These are phyloP conservation scores for Ladona fulva DNA, from an alignment of 1,140 invertebrate genomes.

Conservation along the genomic window DNA sequence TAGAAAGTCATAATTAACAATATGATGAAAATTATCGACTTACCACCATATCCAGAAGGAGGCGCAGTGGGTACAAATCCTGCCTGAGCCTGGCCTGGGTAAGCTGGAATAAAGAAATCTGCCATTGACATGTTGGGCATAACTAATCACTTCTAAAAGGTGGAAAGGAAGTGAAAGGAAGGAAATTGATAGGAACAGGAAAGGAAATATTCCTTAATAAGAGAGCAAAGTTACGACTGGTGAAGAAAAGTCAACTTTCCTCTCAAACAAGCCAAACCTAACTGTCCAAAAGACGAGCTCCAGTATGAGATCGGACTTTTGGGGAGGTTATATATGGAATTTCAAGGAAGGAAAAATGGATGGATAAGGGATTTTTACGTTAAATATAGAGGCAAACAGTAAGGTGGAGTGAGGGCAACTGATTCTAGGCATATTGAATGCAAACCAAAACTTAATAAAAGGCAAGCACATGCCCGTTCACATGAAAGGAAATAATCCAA, in stretches of 20 bases:
- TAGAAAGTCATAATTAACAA: too few relatives aligned
- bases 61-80: slow-evolving; percentile 43
- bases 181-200: neutral
- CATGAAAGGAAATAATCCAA: slow-evolving; percentile 1
- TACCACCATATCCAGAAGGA: slow-evolving; percentile 42
- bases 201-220: neutral
- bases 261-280: slow-evolving; percentile 5
- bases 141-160: slow-evolving; percentile 1
- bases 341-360: neutral
- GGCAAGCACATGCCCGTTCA: slow-evolving; percentile 6
- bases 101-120: slow-evolving; percentile 44
- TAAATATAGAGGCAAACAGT: neutral
- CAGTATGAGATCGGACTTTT: neutral
- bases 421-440: slow-evolving; percentile 5
- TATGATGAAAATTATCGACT: too few relatives aligned
- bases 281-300: neutral
- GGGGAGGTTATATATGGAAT: neutral
- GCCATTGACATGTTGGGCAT: slow-evolving; percentile 28
- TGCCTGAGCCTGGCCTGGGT: slow-evolving; percentile 42
- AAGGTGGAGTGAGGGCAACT: neutral
- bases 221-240: slow-evolving; percentile 7
- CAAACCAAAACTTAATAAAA: slow-evolving; percentile 8
- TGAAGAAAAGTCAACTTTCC: slow-evolving; percentile 9
- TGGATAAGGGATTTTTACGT: neutral
- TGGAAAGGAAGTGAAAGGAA: neutral